These are phyloP conservation scores for Sycophila sp. DNA, from an alignment of 1,140 invertebrate species.

Conservation along the genomic window DNA sequence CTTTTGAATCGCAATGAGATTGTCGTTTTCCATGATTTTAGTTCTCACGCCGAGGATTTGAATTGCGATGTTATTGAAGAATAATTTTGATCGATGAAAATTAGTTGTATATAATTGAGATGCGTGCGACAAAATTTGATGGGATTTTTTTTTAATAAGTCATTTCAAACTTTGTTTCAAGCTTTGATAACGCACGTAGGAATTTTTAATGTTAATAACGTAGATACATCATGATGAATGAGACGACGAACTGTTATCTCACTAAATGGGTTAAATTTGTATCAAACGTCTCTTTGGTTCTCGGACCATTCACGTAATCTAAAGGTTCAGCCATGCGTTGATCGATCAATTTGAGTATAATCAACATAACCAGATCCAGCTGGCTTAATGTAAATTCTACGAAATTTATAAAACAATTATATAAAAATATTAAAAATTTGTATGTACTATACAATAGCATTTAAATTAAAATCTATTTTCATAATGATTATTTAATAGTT, in stretches of 20 bases:
- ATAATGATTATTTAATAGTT: too few relatives aligned
- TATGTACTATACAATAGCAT: too few relatives aligned
- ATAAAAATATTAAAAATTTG: too few relatives aligned
- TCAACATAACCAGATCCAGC: background rate
- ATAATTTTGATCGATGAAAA: background rate
- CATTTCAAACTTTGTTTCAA: too few relatives aligned
- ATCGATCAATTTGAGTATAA: constrained; percentile 19
- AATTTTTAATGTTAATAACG: background rate
- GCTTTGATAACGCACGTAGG: background rate
- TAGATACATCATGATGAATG: constrained; percentile 25
- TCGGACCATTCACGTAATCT: background rate
- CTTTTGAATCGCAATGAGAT: background rate
- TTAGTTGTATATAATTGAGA: background rate
- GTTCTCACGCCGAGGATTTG: background rate
- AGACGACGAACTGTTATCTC: background rate
- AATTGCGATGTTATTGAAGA: background rate
- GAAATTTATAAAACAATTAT: too few relatives aligned
- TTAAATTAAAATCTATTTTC: too few relatives aligned
- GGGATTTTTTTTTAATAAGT: too few relatives aligned
- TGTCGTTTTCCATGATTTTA: background rate
- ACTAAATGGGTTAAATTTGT: background rate
- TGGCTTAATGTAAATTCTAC: too few relatives aligned
- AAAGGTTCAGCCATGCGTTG: background rate
- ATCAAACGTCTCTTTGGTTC: background rate
- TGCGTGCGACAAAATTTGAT: too few relatives aligned